These are phyloP conservation scores for Thaumetopoea pityocampa DNA, from an alignment of 1,140 invertebrate species.

Conservation along the genomic window DNA sequence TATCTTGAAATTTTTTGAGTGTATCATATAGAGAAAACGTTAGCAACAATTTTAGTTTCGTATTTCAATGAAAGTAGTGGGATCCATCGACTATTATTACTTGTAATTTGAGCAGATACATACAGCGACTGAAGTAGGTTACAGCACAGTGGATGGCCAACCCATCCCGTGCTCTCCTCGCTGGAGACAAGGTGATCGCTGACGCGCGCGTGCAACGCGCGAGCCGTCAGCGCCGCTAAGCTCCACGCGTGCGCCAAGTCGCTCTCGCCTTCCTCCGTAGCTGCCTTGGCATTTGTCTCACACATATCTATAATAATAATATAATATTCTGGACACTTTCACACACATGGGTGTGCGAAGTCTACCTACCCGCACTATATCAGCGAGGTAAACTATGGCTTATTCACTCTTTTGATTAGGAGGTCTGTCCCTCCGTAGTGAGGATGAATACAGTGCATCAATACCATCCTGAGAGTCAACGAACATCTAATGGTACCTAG, in stretches of 20 bases:
- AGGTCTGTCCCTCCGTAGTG: too few species aligned
- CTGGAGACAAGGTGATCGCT: constrained; percentile 56
- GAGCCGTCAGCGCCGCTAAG: constrained; percentile 83
- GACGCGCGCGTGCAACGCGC: constrained; percentile 66
- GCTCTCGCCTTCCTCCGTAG: constrained; percentile 82
- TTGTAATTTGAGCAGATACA: constrained; percentile 71
- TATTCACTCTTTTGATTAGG: too few species aligned
- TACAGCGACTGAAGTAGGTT: constrained; percentile 90
- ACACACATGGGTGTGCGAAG: neutral
- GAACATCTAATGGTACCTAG: too few species aligned
- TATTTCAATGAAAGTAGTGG: too few species aligned
- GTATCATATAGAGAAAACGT: too few species aligned
- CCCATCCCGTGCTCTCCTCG: constrained; percentile 84
- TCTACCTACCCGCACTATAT: neutral
- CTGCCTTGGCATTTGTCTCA: constrained; percentile 86
- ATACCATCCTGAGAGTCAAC: too few species aligned
- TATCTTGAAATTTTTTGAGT: too few species aligned
- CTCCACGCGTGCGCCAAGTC: constrained; percentile 93
- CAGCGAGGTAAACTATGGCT: too few species aligned
- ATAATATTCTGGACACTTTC: neutral
- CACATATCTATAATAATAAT: constrained; percentile 79
- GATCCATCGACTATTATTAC: too few species aligned
- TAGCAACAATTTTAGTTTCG: too few species aligned
- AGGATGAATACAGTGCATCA: too few species aligned
- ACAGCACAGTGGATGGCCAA: constrained; percentile 90